A percentile compares a stretch with the other conserved stretches of the same genome.
These are phyloP conservation scores for Anastrepha ludens DNA, from an alignment of 1,140 invertebrate genomes.

Conservation along the genomic window DNA sequence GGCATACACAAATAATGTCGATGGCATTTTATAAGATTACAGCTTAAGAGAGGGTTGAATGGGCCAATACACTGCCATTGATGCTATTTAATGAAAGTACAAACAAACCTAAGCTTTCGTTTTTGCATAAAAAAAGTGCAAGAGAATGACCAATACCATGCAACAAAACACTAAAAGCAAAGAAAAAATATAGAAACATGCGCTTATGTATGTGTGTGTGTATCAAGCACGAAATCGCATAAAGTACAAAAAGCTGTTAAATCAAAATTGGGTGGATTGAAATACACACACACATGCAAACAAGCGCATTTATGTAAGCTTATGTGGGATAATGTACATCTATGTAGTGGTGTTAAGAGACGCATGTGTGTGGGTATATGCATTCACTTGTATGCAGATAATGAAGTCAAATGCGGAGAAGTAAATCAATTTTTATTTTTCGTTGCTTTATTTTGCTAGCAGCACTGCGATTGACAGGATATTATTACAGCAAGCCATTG, in stretches of 20 bases:
- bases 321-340: background rate
- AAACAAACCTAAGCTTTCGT: background rate
- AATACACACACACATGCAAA: background rate
- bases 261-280: constrained; percentile 3
- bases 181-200: background rate
- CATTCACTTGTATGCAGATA: background rate
- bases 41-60: constrained; percentile 17
- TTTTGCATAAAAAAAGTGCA: background rate
- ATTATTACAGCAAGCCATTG: background rate
- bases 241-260: background rate
- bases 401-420: constrained; percentile 19
- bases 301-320: background rate
- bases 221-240: background rate
- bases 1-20: background rate
- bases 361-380: background rate
- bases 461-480: constrained; percentile 27
- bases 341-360: background rate
- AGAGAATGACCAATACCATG: too few relatives aligned
- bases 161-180: background rate
- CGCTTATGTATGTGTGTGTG: background rate
- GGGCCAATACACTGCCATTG: background rate
- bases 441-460: background rate
- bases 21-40: background rate
- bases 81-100: constrained; percentile 11
- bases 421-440: constrained; percentile 36